Evolutionary conservation across 2,888 invertebrate species (phyloP), one percentile per base, ranked within the genome.

Genomic region (Epirrhoe tristata): DNA sequence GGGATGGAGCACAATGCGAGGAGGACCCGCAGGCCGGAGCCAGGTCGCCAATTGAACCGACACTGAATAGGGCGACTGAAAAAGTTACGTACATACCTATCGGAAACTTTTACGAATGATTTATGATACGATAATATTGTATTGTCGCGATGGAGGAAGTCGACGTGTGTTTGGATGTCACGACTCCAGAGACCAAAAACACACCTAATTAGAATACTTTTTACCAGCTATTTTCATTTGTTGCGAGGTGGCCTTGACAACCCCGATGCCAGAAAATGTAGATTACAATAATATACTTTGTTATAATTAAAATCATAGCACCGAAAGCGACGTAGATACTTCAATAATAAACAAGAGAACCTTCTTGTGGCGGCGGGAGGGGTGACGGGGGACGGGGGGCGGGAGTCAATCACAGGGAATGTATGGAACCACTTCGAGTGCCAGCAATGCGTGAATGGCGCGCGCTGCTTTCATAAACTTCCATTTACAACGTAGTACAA

Each of bases 391-490:
- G 34, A 55, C 34, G 10, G 3, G 10, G 3, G 24, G 16, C 14
- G 6, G 34, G 48, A n/a, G 50, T 62, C 36, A 55, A 62, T 62
- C 61, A 55, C 50, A 62, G 55, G 17, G 46, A 55, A 32, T 56
- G 62, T 56, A 56, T 51, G 50, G 31, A 56, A 62, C 39, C 51
- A 63, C 43, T 55, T 58, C 36, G 48, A 43, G 39, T 43, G 34
- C 10, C 8, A 48, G 32, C 48, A 32, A 55, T 50, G 56, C 50
- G 56, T 24, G 50, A 55, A 50, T 55, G 54, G 61, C 12, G 54
- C 50, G 55, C 31, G 48, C 31, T 36, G 54, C 7, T 43, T 56
- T 56, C 43, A 56, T 43, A 24, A 56, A 6, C 39, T 48, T 6
- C 43, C 6, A 43, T 43, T 31, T 43, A 43, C 31, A 6, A 31